A percentile compares a stretch with the other conserved stretches of the same genome.
Evolutionary conservation across 2,888 invertebrate genomes (phyloP).

Genomic region (Oscheius sp.): DNA sequence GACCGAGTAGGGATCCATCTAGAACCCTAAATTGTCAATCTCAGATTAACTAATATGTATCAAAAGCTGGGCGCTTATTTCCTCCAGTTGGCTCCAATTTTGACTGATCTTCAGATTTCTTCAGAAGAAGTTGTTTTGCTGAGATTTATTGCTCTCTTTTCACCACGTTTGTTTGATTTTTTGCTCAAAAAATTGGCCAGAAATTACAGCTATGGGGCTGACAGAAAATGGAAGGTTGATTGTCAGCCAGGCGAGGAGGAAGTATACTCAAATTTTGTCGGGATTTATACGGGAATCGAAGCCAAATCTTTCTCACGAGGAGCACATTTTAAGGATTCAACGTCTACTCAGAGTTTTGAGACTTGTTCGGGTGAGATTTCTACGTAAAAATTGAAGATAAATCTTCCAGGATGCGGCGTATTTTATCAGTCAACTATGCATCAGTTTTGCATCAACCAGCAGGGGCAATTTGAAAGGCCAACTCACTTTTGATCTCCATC

Average conservation of each 20-base stretch:
- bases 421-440: not conserved
- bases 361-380: not conserved
- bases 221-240: not conserved
- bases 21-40: not conserved
- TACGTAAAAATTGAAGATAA: not conserved
- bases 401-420: not conserved
- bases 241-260: not conserved
- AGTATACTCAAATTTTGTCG: constrained; percentile 1
- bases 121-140: not conserved
- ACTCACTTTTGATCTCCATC: not conserved
- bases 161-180: not conserved
- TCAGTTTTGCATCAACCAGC: not conserved
- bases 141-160: not conserved
- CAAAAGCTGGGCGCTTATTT: not conserved
- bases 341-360: not conserved
- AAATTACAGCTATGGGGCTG: not conserved
- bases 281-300: not conserved
- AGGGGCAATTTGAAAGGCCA: not conserved
- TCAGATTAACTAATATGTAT: not conserved
- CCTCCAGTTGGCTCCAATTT: not conserved
- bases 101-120: not conserved
- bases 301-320: not conserved
- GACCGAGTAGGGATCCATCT: not conserved
- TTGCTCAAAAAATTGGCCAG: not conserved
- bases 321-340: not conserved